Evolutionary conservation across 2,113 vertebrate genomes (phyloP).

Genomic region (Sakesphorus luctuosus): DNA sequence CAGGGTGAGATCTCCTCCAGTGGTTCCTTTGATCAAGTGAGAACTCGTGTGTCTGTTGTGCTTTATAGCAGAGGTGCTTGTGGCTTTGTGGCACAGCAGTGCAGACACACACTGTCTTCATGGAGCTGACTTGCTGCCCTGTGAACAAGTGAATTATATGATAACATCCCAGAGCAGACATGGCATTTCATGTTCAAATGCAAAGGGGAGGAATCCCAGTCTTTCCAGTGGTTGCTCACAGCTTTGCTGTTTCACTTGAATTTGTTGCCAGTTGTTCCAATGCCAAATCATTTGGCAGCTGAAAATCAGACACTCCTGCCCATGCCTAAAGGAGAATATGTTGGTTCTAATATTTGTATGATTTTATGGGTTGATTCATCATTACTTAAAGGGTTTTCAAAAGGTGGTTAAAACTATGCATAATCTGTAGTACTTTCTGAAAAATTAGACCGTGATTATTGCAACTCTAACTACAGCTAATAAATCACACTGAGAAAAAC

Average conservation of each 20-base stretch:
- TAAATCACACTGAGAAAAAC: conserved; percentile 36
- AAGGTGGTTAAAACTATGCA: conserved; percentile 34
- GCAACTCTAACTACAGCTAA: not conserved
- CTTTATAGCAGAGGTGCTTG: not conserved
- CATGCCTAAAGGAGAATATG: not conserved
- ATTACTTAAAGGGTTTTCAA: conserved; percentile 5
- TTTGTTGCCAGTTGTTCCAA: conserved; percentile 13
- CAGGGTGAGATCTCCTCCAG: not conserved
- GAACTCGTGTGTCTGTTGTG: not conserved
- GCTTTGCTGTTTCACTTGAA: conserved; percentile 9
- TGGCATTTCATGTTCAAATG: not conserved
- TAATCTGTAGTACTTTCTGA: not conserved
- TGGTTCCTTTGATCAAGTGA: conserved; percentile 34
- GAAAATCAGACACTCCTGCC: not conserved
- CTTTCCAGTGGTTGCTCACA: not conserved
- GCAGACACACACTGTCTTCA: not conserved
- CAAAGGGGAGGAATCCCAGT: not conserved
- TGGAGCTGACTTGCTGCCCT: not conserved
- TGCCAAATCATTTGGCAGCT: conserved; percentile 18
- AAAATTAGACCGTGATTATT: not conserved
- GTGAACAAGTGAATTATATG: not conserved
- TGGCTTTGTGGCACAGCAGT: not conserved
- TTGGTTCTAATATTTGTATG: conserved; percentile 13
- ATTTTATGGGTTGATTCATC: conserved; percentile 11
- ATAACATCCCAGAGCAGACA: not conserved